Conservation (phyloP, 2,888 invertebrate species). For the Pyralis farinalis region DNA sequence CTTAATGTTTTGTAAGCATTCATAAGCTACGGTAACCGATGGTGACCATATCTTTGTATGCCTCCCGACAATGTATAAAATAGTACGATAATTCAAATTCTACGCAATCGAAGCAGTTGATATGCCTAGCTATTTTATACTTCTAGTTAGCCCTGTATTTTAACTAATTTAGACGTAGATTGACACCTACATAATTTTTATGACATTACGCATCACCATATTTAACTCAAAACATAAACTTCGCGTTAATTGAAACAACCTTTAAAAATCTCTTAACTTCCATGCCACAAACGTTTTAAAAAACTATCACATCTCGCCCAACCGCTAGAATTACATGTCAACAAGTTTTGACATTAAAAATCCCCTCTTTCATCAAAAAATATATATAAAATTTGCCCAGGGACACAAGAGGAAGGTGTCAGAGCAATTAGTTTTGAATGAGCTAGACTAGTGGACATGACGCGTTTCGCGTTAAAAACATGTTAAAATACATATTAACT, state of each 20-base stretch:
- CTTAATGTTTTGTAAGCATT: too few species aligned
- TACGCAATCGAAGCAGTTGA: too few species aligned
- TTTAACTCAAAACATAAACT: background rate
- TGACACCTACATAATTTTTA: too few species aligned
- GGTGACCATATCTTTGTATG: too few species aligned
- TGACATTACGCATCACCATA: too few species aligned
- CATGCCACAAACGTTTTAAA: constrained; percentile 20
- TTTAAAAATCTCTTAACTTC: background rate
- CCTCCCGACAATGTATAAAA: too few species aligned
- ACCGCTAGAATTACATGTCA: constrained; percentile 40
- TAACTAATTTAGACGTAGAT: too few species aligned
- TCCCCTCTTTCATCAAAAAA: constrained; percentile 34
- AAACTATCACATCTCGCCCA: constrained; percentile 48
- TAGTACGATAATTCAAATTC: too few species aligned
- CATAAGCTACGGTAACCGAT: too few species aligned
- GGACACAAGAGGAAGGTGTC: constrained; percentile 47
- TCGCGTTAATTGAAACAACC: background rate
- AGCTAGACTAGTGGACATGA: constrained; percentile 48
- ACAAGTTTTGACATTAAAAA: constrained; percentile 44
- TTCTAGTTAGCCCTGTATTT: too few species aligned
- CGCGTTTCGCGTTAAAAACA: constrained; percentile 49
- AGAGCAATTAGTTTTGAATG: constrained; percentile 77
- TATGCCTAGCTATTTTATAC: too few species aligned
- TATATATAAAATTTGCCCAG: constrained; percentile 35
- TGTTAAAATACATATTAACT: too few species aligned